A percentile compares a stretch with the other conserved stretches of the same genome.
Conservation (phyloP, 2,113 vertebrate species). For the Sclerurus mexicanus region DNA sequence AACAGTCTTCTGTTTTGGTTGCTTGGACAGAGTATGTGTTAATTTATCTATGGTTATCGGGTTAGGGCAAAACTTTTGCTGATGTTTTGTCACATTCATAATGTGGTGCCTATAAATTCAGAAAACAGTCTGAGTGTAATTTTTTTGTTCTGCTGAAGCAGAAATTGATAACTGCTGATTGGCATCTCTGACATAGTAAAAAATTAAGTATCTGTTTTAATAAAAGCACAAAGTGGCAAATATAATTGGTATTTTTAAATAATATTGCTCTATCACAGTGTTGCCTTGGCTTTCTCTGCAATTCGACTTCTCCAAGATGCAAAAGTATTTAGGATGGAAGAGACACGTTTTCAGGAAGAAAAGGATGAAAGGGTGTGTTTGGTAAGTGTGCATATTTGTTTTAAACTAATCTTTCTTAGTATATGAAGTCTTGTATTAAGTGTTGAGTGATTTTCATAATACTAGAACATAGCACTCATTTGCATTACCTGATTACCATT, state of each 20-base stretch:
- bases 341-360: neutral
- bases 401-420: neutral
- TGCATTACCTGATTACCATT: neutral
- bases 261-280: slow-evolving; percentile 66
- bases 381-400: slow-evolving; percentile 46
- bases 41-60: neutral
- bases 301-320: slow-evolving; percentile 84
- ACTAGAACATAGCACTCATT: neutral
- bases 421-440: neutral
- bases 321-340: slow-evolving; percentile 60
- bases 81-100: neutral
- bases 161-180: neutral
- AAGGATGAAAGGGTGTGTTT: neutral
- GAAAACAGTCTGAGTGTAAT: neutral
- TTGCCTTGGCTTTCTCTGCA: slow-evolving; percentile 79
- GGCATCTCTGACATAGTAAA: neutral
- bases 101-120: neutral
- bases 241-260: neutral
- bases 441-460: neutral
- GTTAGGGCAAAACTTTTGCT: neutral
- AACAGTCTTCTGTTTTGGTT: neutral
- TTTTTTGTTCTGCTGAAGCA: neutral
- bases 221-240: neutral
- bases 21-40: neutral
- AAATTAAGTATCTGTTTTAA: neutral